Percentiles rank a stretch among this genome's conserved stretches.
Evolutionary conservation across 1,140 invertebrate species (phyloP).

Genomic region (Nasonia giraulti): DNA sequence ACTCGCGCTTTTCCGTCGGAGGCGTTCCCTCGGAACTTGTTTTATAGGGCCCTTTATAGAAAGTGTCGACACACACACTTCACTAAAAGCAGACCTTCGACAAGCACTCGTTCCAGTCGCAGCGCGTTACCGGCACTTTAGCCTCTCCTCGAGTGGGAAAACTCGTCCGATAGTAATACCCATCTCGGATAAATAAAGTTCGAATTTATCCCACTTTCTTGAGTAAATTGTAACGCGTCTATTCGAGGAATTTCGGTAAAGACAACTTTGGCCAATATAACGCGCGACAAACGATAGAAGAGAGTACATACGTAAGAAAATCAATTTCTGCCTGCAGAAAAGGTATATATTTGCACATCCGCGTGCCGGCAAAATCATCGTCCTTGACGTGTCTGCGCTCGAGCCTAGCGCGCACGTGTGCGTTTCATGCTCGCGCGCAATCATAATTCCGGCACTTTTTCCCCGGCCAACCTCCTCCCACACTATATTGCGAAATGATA

Average conservation of each 20-base stretch:
- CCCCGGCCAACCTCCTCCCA: neutral
- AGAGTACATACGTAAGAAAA: too few relatives aligned
- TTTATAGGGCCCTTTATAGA: neutral
- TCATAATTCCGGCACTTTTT: neutral
- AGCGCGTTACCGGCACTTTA: neutral
- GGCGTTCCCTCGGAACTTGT: neutral
- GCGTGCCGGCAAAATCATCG: neutral
- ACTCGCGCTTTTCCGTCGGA: neutral
- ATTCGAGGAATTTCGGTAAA: neutral
- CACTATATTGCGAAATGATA: neutral
- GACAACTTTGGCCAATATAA: neutral
- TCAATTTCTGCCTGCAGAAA: too few relatives aligned
- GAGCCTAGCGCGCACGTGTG: neutral
- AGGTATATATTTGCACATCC: neutral
- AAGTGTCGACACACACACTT: neutral
- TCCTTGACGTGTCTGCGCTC: neutral
- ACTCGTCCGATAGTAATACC: neutral
- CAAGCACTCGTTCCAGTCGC: conserved; percentile 8
- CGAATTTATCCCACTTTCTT: neutral
- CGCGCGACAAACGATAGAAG: too few relatives aligned
- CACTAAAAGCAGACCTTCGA: neutral
- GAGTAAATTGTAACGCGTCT: neutral
- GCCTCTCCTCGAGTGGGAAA: neutral
- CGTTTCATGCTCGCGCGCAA: neutral
- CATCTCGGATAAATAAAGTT: neutral